A percentile compares a stretch with the other conserved stretches of the same genome.
phyloP scores from a whole-genome alignment of 2,888 invertebrate species.

The Drosophila greeni region DNA sequence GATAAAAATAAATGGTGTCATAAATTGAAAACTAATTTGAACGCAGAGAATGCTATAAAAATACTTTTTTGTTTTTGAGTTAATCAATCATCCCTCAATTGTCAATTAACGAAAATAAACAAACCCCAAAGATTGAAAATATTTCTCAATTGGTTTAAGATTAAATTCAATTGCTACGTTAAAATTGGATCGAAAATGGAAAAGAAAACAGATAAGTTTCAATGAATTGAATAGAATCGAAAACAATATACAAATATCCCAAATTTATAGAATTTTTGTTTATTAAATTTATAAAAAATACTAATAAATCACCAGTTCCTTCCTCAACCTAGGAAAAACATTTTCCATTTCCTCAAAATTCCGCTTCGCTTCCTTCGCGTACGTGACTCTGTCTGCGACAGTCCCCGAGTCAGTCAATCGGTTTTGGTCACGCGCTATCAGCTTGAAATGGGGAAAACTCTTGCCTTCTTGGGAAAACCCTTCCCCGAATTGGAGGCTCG shows the following conservation, averaged over 20 bases:
- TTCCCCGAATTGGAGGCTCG: conserved; percentile 12
- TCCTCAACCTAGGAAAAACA: conserved; percentile 13
- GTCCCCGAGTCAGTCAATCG: neutral
- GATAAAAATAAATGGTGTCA: conserved; percentile 32
- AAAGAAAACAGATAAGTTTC: neutral
- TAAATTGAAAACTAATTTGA: conserved; percentile 30
- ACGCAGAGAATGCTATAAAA: conserved; percentile 5
- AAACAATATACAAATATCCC: neutral
- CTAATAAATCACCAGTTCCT: neutral
- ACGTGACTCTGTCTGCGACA: conserved; percentile 31
- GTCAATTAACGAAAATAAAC: conserved; percentile 5
- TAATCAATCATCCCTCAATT: conserved; percentile 10
- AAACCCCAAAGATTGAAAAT: neutral
- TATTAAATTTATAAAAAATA: neutral
- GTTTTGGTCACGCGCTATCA: conserved; percentile 36
- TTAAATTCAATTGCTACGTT: conserved; percentile 7
- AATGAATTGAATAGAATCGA: neutral
- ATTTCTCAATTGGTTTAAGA: neutral
- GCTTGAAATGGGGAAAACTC: conserved; percentile 21
- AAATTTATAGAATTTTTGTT: too few relatives aligned
- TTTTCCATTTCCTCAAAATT: conserved; percentile 19
- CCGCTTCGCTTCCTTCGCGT: neutral
- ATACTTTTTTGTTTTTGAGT: neutral
- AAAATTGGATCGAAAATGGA: neutral
- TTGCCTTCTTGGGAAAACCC: conserved; percentile 26